A percentile compares a stretch with the other conserved stretches of the same genome.
These are phyloP conservation scores for Drosophila kikkawai DNA, from an alignment of 1,140 invertebrate species.

Conservation along the genomic window DNA sequence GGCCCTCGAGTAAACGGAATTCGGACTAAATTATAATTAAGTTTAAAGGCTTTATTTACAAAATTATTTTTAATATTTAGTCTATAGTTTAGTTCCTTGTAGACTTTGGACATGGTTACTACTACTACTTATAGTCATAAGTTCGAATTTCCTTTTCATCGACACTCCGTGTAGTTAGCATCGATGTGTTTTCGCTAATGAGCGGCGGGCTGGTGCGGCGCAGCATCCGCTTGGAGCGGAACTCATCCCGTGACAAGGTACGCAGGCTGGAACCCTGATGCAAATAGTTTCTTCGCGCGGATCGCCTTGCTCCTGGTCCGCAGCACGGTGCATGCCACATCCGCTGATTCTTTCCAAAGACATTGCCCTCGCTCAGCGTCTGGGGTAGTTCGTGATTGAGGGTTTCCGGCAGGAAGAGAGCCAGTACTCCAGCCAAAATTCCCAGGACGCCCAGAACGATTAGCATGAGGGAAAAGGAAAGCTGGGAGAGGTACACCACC, in stretches of 20 bases:
- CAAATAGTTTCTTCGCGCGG: conserved; percentile 8
- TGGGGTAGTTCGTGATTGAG: conserved; percentile 93
- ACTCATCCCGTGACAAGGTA: conserved; percentile 86
- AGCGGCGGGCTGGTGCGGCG: conserved; percentile 4
- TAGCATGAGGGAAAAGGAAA: conserved; percentile 89
- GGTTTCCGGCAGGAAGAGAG: conserved; percentile 93
- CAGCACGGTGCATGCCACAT: conserved; percentile 92
- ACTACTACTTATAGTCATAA: neutral
- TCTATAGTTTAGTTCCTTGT: neutral
- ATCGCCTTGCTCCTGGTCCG: conserved; percentile 21
- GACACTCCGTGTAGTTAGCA: too few species aligned
- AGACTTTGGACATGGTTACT: neutral
- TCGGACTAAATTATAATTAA: neutral
- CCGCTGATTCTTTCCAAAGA: conserved; percentile 91
- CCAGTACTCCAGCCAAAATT: conserved; percentile 89
- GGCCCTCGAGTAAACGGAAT: neutral
- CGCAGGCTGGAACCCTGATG: conserved; percentile 63
- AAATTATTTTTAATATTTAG: neutral
- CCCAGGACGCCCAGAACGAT: conserved; percentile 91
- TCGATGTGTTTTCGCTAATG: neutral
- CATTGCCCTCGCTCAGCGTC: conserved; percentile 92
- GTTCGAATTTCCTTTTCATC: conserved; percentile 21
- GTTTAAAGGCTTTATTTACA: neutral
- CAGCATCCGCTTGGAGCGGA: conserved; percentile 77
- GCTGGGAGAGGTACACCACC: conserved; percentile 91